Evolutionary conservation across 2,113 vertebrate species (phyloP).

Genomic region (Urocynchramus pylzowi): DNA sequence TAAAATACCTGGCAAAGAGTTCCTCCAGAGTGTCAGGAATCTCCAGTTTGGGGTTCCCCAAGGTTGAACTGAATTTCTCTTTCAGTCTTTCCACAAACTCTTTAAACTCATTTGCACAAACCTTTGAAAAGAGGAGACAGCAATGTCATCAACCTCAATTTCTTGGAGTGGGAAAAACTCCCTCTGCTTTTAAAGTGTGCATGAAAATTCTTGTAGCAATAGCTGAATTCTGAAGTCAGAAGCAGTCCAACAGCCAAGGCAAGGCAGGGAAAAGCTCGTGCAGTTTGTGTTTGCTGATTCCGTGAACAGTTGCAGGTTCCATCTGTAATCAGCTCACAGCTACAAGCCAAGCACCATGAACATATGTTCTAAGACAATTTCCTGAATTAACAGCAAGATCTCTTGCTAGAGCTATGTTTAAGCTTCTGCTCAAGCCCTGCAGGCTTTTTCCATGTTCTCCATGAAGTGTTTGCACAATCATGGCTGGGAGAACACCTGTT

Average conservation of each 20-base stretch:
- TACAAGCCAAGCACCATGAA: not conserved
- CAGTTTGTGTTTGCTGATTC: not conserved
- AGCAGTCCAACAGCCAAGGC: not conserved
- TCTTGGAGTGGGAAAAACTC: not conserved
- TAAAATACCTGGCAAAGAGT: conserved; percentile 82
- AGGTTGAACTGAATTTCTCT: conserved; percentile 85
- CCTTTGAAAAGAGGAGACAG: conserved; percentile 62
- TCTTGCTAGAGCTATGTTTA: not conserved
- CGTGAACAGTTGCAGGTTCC: not conserved
- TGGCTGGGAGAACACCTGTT: not conserved
- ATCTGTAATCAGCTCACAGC: not conserved
- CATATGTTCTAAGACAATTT: not conserved
- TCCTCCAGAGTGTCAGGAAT: conserved; percentile 86
- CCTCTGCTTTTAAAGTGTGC: not conserved
- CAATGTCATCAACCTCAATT: not conserved
- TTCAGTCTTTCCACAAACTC: conserved; percentile 86
- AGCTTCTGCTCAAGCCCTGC: not conserved
- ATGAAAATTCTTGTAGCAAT: not conserved
- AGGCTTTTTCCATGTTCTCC: not conserved
- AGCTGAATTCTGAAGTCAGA: not conserved
- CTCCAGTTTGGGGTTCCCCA: conserved; percentile 65
- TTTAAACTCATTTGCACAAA: conserved; percentile 84
- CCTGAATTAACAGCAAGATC: not conserved
- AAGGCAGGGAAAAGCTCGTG: not conserved
- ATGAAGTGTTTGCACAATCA: not conserved